phyloP scores from a whole-genome alignment of 2,888 invertebrate species.

The Tyria jacobaeae region DNA sequence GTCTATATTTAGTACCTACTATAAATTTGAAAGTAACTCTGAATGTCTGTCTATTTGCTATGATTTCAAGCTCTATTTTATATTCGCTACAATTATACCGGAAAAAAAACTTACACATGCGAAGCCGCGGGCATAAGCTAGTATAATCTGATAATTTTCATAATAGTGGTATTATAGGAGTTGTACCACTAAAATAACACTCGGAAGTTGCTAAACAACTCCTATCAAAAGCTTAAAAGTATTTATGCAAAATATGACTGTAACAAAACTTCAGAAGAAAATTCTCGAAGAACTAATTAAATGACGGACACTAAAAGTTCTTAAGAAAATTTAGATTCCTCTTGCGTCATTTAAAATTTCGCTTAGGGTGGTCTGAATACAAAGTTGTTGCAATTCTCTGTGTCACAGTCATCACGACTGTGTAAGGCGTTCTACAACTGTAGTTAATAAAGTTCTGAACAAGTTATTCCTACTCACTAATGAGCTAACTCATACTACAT shows the following conservation, averaged over 20 bases:
- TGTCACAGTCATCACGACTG: slow-evolving; percentile 33
- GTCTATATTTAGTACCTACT: no score
- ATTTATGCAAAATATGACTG: slow-evolving; percentile 23
- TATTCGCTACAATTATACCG: no score
- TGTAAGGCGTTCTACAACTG: slow-evolving; percentile 36
- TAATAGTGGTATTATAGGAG: no score
- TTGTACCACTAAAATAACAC: no score
- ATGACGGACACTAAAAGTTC: slow-evolving; percentile 37
- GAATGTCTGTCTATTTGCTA: no score
- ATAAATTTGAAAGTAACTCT: no score
- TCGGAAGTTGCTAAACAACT: not conserved
- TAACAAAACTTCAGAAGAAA: slow-evolving; percentile 29
- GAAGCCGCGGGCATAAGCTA: no score
- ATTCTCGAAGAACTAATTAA: slow-evolving; percentile 32
- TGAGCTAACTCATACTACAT: slow-evolving; percentile 48
- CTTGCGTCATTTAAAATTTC: slow-evolving; percentile 14
- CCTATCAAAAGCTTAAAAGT: slow-evolving; percentile 13
- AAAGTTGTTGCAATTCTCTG: slow-evolving; percentile 40
- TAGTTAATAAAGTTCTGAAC: slow-evolving; percentile 50
- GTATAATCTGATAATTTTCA: no score
- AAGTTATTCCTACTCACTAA: slow-evolving; percentile 54
- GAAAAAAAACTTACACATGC: no score
- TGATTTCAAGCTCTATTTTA: no score
- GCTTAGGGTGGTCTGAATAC: slow-evolving; percentile 21
- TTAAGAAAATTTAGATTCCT: slow-evolving; percentile 31